phyloP scores from a whole-genome alignment of 2,797 vertebrate species.

The Harpagifer antarcticus region DNA sequence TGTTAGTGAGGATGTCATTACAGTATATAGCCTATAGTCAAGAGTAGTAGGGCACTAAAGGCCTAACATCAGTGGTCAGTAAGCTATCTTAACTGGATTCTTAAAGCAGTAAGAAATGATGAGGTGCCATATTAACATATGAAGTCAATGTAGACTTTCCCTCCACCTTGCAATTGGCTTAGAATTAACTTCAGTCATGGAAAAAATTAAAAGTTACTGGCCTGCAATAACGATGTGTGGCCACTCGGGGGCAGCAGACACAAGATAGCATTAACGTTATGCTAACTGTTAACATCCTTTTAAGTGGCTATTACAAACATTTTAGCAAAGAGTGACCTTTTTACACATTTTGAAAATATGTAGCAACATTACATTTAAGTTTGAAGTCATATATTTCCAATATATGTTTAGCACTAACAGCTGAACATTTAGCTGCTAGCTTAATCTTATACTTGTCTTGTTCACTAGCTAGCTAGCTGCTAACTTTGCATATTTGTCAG shows the following conservation, averaged over 20 bases:
- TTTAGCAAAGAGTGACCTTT: background rate
- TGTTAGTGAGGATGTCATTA: constrained; percentile 51
- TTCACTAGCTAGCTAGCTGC: background rate
- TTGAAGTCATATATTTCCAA: background rate
- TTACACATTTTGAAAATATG: background rate
- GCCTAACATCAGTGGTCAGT: background rate
- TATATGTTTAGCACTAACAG: too few relatives aligned
- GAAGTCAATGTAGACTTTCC: background rate
- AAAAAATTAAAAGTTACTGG: background rate
- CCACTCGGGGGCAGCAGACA: constrained; percentile 27
- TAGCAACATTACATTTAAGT: background rate
- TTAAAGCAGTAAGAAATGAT: constrained; percentile 26
- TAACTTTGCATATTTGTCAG: background rate
- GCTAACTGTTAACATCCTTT: background rate
- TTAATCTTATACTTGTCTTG: background rate
- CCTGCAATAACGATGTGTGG: background rate
- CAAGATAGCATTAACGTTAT: background rate
- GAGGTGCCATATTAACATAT: constrained; percentile 25
- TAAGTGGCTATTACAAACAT: background rate
- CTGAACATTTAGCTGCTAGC: background rate
- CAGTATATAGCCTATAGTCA: constrained; percentile 17
- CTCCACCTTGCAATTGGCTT: background rate
- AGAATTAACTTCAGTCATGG: background rate
- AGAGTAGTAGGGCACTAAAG: background rate
- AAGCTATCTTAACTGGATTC: background rate